phyloP scores from a whole-genome alignment of 64 coral and sea anemone species.

The Montipora sp. region DNA sequence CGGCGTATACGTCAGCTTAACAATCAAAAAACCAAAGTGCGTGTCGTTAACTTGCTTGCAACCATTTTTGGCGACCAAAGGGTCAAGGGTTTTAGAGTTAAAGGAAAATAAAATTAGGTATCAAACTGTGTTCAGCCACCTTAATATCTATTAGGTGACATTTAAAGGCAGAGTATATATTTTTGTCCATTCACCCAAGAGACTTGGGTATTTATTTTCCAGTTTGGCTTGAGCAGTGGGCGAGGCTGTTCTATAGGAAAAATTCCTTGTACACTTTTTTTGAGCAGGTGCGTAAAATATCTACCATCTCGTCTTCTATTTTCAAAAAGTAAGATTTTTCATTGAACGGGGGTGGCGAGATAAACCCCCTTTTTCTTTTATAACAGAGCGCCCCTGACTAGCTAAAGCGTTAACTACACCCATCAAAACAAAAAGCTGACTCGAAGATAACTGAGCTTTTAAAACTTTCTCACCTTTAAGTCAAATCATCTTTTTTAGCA shows the following conservation, averaged over 20 bases:
- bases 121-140: no score
- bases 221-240: background rate
- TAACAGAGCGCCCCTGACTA: background rate
- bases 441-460: background rate
- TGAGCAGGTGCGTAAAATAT: background rate
- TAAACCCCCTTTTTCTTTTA: background rate
- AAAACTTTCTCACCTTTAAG: background rate
- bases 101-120: no score
- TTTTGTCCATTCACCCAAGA: no score
- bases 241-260: background rate
- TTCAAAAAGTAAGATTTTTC: background rate
- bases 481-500: background rate
- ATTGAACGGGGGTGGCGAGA: background rate
- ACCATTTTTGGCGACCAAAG: no score
- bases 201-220: background rate
- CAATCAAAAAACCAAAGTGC: no score
- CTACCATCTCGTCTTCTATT: background rate
- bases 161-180: background rate
- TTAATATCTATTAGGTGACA: background rate
- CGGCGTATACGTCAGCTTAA: no score
- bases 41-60: no score
- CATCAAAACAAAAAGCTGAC: constrained; percentile 3
- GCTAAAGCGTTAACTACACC: background rate
- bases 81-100: no score
- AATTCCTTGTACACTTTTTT: background rate